Evolutionary conservation across 1,140 invertebrate species (phyloP).

Genomic region (Epicauta chinensis): DNA sequence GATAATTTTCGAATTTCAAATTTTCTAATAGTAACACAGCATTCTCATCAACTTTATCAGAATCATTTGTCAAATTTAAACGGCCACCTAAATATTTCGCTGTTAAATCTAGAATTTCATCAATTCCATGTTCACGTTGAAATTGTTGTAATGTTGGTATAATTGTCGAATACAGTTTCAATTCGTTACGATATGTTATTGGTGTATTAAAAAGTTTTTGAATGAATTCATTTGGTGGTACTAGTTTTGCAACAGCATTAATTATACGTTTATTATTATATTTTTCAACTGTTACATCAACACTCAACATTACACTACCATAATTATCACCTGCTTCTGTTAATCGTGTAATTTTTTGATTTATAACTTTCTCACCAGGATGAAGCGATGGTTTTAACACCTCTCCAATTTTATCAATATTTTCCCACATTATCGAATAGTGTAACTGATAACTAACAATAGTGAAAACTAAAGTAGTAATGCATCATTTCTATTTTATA

Average conservation of each 20-base stretch:
- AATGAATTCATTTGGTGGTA: slow-evolving; percentile 46
- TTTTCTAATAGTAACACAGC: slow-evolving; percentile 51
- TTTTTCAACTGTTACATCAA: slow-evolving; percentile 30
- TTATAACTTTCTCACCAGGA: slow-evolving; percentile 11
- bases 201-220: slow-evolving; percentile 49
- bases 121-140: slow-evolving; percentile 42
- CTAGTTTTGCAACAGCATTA: slow-evolving; percentile 47
- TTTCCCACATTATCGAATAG: too few species aligned
- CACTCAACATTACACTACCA: slow-evolving; percentile 48
- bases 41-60: slow-evolving; percentile 44
- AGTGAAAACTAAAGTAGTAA: too few species aligned
- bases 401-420: too few species aligned
- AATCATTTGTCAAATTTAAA: slow-evolving; percentile 38
- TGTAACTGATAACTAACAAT: too few species aligned
- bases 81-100: slow-evolving; percentile 47
- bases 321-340: slow-evolving; percentile 55
- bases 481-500: too few species aligned
- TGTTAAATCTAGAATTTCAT: slow-evolving; percentile 41
- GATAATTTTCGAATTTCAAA: slow-evolving; percentile 41
- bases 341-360: slow-evolving; percentile 32
- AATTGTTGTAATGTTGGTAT: slow-evolving; percentile 44
- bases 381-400: too few species aligned
- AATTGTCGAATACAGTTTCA: slow-evolving; percentile 46
- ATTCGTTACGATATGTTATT: slow-evolving; percentile 49
- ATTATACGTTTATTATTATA: slow-evolving; percentile 39